Conservation (phyloP, 2,113 vertebrate species). For the Plecotus auritus region DNA sequence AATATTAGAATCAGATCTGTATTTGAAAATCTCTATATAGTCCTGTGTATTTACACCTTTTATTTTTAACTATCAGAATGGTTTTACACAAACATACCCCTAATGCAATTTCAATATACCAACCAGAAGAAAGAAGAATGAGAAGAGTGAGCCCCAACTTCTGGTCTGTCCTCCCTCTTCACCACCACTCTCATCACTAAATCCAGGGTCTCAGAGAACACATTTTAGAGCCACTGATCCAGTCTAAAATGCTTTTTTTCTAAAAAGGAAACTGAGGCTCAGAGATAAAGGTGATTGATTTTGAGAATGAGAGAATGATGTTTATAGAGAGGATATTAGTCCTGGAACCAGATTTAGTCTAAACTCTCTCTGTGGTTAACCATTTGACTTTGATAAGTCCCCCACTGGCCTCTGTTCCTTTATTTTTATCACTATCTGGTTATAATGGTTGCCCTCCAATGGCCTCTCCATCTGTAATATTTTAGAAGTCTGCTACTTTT, state of each 20-base stretch:
- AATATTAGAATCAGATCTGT: neutral
- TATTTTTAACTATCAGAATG: neutral
- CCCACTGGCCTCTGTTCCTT: neutral
- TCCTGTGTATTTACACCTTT: neutral
- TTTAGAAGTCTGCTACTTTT: slow-evolving; percentile 27
- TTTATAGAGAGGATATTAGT: neutral
- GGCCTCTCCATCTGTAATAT: neutral
- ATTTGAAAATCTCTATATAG: neutral
- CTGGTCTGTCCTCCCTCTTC: neutral
- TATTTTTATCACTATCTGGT: neutral
- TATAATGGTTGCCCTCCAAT: neutral
- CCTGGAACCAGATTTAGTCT: neutral
- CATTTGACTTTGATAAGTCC: neutral
- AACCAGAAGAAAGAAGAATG: neutral
- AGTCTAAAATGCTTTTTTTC: neutral
- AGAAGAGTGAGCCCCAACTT: neutral
- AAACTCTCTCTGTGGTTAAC: neutral
- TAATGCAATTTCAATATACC: neutral
- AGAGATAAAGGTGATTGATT: neutral
- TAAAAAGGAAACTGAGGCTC: neutral
- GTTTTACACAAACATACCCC: neutral
- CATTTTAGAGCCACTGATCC: neutral
- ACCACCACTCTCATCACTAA: neutral
- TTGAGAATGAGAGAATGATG: neutral
- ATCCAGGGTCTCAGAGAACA: neutral